phyloP scores from a whole-genome alignment of 1,140 invertebrate genomes.

The Nephila pilipes region DNA sequence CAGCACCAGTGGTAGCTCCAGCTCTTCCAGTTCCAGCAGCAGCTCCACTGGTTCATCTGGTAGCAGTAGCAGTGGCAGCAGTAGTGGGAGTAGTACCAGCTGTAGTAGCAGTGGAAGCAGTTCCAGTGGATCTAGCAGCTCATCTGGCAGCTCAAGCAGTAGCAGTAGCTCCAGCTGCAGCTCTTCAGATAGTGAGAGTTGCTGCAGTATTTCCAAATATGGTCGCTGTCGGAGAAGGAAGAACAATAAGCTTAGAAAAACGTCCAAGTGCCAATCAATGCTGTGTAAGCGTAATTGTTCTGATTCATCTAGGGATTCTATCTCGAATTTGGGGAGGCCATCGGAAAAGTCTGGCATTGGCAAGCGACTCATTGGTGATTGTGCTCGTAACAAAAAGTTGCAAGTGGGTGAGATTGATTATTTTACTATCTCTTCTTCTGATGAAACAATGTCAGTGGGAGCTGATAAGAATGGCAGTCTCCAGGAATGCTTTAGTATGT shows the following conservation, averaged over 20 bases:
- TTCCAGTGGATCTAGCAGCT: constrained; percentile 59
- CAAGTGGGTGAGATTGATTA: constrained; percentile 69
- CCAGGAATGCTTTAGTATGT: constrained; percentile 71
- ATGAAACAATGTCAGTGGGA: constrained; percentile 20
- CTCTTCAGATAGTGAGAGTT: constrained; percentile 69
- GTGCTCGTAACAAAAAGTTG: constrained; percentile 65
- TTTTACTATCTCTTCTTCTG: constrained; percentile 58
- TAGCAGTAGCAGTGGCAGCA: constrained; percentile 37
- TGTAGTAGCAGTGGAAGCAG: not conserved
- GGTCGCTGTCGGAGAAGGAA: constrained; percentile 12
- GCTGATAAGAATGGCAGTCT: constrained; percentile 39
- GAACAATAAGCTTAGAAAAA: constrained; percentile 7
- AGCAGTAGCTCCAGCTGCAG: constrained; percentile 67
- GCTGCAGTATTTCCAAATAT: constrained; percentile 65
- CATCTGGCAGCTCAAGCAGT: constrained; percentile 57
- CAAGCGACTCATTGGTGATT: constrained; percentile 57
- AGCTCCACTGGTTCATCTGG: constrained; percentile 49
- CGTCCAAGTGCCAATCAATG: constrained; percentile 55
- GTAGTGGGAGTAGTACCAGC: not conserved
- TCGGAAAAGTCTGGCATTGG: constrained; percentile 21
- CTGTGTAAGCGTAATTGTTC: constrained; percentile 18
- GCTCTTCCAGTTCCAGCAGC: constrained; percentile 68
- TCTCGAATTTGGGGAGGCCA: not conserved
- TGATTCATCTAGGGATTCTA: constrained; percentile 40
- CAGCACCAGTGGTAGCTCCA: constrained; percentile 65